phyloP scores from a whole-genome alignment of 1,140 invertebrate genomes.

The Atta texana region DNA sequence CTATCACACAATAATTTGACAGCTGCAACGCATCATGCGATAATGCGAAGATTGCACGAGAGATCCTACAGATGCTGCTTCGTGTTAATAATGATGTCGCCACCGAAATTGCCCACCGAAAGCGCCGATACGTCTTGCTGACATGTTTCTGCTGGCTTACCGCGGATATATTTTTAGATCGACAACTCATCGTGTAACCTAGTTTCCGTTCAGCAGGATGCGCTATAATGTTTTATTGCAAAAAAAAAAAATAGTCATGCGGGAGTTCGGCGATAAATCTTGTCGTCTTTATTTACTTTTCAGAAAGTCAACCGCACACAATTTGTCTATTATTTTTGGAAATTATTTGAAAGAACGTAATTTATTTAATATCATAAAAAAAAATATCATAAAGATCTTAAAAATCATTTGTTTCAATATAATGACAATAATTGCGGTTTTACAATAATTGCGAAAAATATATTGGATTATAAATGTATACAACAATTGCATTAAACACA shows the following conservation, averaged over 20 bases:
- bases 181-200: constrained; percentile 68
- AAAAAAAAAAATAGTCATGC: constrained; percentile 29
- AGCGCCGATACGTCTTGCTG: constrained; percentile 58
- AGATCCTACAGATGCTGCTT: not conserved
- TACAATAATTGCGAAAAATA: not conserved
- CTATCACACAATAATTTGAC: not conserved
- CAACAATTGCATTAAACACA: not conserved
- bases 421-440: not conserved
- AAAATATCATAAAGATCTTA: not conserved
- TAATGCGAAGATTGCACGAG: not conserved
- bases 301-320: constrained; percentile 11
- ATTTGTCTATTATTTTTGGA: constrained; percentile 35
- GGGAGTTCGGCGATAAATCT: constrained; percentile 12
- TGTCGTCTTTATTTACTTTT: not conserved
- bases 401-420: not conserved
- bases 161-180: constrained; percentile 71
- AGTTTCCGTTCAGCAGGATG: constrained; percentile 69
- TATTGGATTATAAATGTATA: not conserved
- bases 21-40: not conserved
- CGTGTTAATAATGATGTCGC: constrained; percentile 39
- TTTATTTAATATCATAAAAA: not conserved
- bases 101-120: constrained; percentile 30
- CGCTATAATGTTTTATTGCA: constrained; percentile 40
- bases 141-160: constrained; percentile 59
- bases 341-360: constrained; percentile 10